A percentile compares a stretch with the other conserved stretches of the same genome.
These are phyloP conservation scores for Helogale parvula DNA, from an alignment of 2,113 vertebrate species.

Conservation along the genomic window DNA sequence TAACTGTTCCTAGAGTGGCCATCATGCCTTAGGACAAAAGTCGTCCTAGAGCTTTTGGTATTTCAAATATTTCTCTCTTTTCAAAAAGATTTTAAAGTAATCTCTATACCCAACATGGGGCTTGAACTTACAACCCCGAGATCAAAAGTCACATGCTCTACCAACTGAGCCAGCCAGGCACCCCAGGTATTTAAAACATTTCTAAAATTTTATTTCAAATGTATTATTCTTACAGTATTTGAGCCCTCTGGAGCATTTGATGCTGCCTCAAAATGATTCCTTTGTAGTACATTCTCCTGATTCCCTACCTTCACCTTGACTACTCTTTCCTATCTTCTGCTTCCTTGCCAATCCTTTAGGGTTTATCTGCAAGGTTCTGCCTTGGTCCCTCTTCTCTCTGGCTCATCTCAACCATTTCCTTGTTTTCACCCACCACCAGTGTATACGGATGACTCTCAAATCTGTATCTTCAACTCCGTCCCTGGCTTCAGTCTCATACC, in stretches of 20 bases:
- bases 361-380: neutral
- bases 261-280: neutral
- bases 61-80: neutral
- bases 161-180: neutral
- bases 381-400: neutral
- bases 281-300: neutral
- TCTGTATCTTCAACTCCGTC: neutral
- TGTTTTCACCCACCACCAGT: neutral
- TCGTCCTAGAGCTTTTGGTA: neutral
- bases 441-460: neutral
- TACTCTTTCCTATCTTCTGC: neutral
- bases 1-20: neutral
- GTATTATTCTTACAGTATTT: neutral
- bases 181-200: neutral
- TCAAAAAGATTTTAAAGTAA: neutral
- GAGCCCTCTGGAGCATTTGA: neutral
- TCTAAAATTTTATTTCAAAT: conserved; percentile 5
- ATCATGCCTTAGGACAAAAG: neutral
- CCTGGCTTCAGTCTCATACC: neutral
- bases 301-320: neutral
- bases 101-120: neutral
- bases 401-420: neutral
- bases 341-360: neutral
- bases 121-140: neutral
- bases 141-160: neutral